A percentile compares a stretch with the other conserved stretches of the same genome.
These are phyloP conservation scores for Oconnorella tubifera DNA, from an alignment of 2,888 invertebrate species.

Conservation along the genomic window DNA sequence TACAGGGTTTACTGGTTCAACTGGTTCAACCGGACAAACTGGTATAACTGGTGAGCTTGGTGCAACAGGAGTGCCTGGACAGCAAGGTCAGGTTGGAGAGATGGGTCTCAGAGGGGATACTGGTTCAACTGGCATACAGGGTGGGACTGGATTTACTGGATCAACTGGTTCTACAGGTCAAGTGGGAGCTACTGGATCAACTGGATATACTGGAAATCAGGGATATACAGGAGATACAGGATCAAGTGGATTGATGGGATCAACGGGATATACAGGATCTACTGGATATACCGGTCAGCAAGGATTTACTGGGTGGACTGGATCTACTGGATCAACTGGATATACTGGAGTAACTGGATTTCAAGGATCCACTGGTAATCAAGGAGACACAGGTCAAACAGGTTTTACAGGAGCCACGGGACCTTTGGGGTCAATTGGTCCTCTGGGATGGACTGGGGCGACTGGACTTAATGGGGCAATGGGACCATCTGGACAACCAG, in stretches of 20 bases:
- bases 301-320: constrained; percentile 21
- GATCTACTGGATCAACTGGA: constrained; percentile 18
- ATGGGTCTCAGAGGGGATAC: constrained; percentile 41
- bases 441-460: constrained; percentile 4
- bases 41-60: constrained; percentile 23
- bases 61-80: constrained; percentile 6
- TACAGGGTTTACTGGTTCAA: constrained; percentile 12
- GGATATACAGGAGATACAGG: constrained; percentile 26
- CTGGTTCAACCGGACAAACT: constrained; percentile 23
- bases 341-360: constrained; percentile 8
- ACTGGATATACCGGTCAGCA: constrained; percentile 10
- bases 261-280: constrained; percentile 9
- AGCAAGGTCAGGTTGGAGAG: constrained; percentile 30
- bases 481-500: constrained; percentile 6
- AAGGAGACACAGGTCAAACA: constrained; percentile 24
- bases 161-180: constrained; percentile 1
- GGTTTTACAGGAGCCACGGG: constrained; percentile 9
- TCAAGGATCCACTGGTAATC: constrained; percentile 16
- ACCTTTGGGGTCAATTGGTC: background rate
- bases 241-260: constrained; percentile 18
- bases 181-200: background rate
- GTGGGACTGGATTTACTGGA: constrained; percentile 8
- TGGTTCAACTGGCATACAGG: constrained; percentile 16
- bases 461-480: background rate
- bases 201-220: constrained; percentile 7